A percentile compares a stretch with the other conserved stretches of the same genome.
Conservation (phyloP, 2,888 invertebrate species). For the Campoletis raptor region DNA sequence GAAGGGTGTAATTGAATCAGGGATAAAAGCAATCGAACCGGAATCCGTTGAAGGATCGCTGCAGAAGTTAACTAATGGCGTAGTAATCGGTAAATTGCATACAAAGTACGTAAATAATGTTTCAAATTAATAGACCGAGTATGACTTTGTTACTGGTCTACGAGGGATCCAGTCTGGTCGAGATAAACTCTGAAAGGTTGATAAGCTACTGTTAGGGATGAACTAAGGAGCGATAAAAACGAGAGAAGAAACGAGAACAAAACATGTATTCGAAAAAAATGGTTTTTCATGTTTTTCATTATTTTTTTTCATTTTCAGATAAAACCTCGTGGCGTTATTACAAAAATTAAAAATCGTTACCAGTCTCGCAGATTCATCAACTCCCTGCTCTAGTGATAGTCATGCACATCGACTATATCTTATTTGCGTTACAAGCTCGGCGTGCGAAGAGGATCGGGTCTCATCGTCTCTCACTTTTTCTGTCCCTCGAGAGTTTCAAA, state of each 20-base stretch:
- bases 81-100: background rate
- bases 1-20: background rate
- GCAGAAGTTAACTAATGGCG: background rate
- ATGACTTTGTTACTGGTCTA: background rate
- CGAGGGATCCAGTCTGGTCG: background rate
- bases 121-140: background rate
- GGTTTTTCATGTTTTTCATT: background rate
- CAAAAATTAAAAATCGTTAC: slow-evolving; percentile 20
- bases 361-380: background rate
- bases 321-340: background rate
- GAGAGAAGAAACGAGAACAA: background rate
- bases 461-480: slow-evolving; percentile 29
- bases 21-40: background rate
- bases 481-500: slow-evolving; percentile 46
- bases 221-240: background rate
- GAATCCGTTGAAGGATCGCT: background rate
- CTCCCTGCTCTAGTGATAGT: background rate
- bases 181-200: background rate
- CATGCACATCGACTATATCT: slow-evolving; percentile 16
- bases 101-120: background rate
- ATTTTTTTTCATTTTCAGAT: background rate
- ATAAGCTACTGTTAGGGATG: background rate
- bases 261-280: background rate
- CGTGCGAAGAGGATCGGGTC: slow-evolving; percentile 33
- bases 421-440: slow-evolving; percentile 40